Evolutionary conservation across 2,113 vertebrate species (phyloP), one percentile per base, ranked within the genome.

Genomic region (Phalacrocorax aristotelis): DNA sequence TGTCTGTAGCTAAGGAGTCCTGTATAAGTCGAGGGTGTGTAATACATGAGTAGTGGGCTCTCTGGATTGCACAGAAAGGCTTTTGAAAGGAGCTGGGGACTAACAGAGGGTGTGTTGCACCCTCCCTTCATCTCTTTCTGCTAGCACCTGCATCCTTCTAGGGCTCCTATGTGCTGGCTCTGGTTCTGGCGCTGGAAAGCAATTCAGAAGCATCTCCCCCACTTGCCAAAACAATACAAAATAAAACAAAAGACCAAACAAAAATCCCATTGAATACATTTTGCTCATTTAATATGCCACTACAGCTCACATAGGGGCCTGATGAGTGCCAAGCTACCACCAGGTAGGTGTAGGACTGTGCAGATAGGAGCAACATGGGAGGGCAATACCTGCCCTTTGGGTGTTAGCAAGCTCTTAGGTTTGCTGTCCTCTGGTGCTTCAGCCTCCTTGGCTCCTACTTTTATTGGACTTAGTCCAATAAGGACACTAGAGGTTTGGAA

Each of bases 1-100:
- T 48, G 13, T 52, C 40, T 66, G 54, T 15, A 68, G 34, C 27
- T 57, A 15, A 69, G 38, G 30, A 30, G 71, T 49, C 42, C 44
- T 66, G 34, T 36, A 10, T 42, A 74, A 46, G 46, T 54, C 1
- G 3, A 72, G 49, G 11, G 10, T 52, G 15, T 44, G 32, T 83
- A 32, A 25, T 26, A 11, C 0, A 0, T 38, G 17, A 70, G n/a
- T 30, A 61, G 29, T 5, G 4, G 61, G 3, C 70, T 83, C 57
- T 32, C 30, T 61, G 68, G 25, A 65, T 48, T 65, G 26, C 44
- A 55, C 1, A 79, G 40, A 54, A 88, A 90, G 25, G 27, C 7
- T 86, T 83, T 48, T 80, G 36, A 55, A 75, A 58, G 38, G 11
- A 64, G 34, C 70, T 84, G 42, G 9, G 9, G 52, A 26, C 30